These are phyloP conservation scores for Antidorcas marsupialis DNA, from an alignment of 2,113 vertebrate genomes.

Conservation along the genomic window DNA sequence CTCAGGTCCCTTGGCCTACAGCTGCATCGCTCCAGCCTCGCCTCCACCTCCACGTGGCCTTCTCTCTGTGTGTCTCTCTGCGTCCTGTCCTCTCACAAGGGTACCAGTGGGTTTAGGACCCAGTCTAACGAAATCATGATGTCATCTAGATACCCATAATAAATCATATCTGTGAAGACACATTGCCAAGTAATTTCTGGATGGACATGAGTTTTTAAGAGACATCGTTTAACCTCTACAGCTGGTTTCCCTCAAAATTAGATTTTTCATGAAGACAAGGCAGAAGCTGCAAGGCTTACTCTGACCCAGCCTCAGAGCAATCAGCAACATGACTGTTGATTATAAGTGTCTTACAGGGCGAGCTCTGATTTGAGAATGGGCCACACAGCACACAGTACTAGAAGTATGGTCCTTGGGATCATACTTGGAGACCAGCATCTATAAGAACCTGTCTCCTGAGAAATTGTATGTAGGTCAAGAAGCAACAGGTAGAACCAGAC, in stretches of 20 bases:
- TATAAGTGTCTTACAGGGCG: background rate
- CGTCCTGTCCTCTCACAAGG: background rate
- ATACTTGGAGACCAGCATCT: background rate
- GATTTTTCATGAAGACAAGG: background rate
- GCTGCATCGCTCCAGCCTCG: background rate
- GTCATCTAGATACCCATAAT: background rate
- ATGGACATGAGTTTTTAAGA: background rate
- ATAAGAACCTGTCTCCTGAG: background rate
- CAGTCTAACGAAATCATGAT: background rate
- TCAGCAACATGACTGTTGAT: background rate
- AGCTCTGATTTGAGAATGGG: background rate
- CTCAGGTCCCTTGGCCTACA: background rate
- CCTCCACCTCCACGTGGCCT: rapidly evolving
- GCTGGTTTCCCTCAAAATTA: background rate
- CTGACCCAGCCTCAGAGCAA: background rate
- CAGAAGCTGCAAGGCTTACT: background rate
- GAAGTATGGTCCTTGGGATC: background rate
- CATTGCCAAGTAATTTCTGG: background rate
- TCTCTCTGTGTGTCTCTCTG: background rate
- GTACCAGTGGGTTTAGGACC: background rate
- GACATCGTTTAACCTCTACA: background rate
- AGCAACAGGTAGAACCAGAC: background rate
- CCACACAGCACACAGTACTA: background rate
- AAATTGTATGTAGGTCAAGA: background rate
- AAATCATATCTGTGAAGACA: background rate